Conservation (phyloP, 2,113 vertebrate species). For the Ornithorhynchus anatinus region DNA sequence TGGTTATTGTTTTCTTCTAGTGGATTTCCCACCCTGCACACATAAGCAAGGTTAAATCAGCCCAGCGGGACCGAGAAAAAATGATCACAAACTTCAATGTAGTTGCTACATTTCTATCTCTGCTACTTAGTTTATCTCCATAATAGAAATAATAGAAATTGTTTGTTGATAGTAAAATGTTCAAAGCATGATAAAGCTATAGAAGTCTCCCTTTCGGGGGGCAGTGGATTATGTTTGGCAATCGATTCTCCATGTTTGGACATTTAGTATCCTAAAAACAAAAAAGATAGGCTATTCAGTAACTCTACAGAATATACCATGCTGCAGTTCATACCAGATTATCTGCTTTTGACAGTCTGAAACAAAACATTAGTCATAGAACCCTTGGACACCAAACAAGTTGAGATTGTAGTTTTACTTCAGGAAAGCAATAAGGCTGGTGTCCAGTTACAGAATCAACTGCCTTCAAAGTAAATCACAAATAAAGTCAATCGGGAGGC, state of each 20-base stretch:
- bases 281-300: too few species aligned
- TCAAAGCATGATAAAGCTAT: neutral
- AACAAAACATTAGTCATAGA: slow-evolving; percentile 20
- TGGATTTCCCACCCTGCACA: too few species aligned
- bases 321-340: slow-evolving; percentile 27
- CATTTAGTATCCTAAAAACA: too few species aligned
- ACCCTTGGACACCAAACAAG: slow-evolving; percentile 23
- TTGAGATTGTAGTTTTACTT: slow-evolving; percentile 8
- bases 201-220: slow-evolving; percentile 31
- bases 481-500: neutral
- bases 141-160: too few species aligned
- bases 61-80: too few species aligned
- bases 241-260: slow-evolving; percentile 33
- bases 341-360: slow-evolving; percentile 33
- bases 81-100: too few species aligned
- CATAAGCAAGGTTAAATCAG: too few species aligned
- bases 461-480: neutral
- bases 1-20: too few species aligned
- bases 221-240: slow-evolving; percentile 45
- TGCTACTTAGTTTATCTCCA: too few species aligned
- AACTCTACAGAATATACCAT: neutral
- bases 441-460: neutral
- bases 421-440: too few species aligned
- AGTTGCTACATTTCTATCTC: too few species aligned
- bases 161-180: too few species aligned